Base-by-base conservation (phyloP, 2,888 invertebrate species). In the Drosophila mercatorum region DNA sequence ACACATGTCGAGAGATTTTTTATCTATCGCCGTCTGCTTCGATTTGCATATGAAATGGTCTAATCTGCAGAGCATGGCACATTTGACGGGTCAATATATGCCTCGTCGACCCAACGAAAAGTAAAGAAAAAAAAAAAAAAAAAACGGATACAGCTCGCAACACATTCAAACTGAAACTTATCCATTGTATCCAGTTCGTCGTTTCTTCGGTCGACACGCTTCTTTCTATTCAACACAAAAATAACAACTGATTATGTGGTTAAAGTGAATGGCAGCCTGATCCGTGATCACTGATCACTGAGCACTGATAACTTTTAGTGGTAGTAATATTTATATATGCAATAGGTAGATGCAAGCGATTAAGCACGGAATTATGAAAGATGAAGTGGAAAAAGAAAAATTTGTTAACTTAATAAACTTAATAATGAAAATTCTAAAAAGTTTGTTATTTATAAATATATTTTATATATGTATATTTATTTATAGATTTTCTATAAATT, bases 41-140 rank as follows among this genome's bases (percentile, higher is more conserved):
- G 28, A 84, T 84, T 84, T 74, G 85, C 84, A 84, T 84, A 84
- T 84, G 85, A 84, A 84, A 74, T 71, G 69, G 80, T 57, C 80
- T 68, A 73, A 86, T 88, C 85, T 79, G 71, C 68, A 58, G 70
- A 84, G 88, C 89, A 84, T 79, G 80, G 52, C 82, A 82, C 84
- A 83, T 71, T 76, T 75, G 81, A 74, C 80, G 68, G 76, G 70
- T 87, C 73, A 72, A 70, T 76, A 79, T 22, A 22, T 22, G 22
- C 22, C 22, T 22, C 78, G 68, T 41, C 12, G 53, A 52, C 60
- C 26, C 17, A 31, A 14, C 40, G 0, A 28, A 55, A 38, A 28
- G 0, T n/a, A 55, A 38, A 26, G 11, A 17, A 5, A 17, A n/a
- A 11, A 49, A 49, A 51, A 36, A 8, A 22, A 38, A 38, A 22